Conservation (phyloP, 2,797 vertebrate genomes). For the Philypnodon macrostomus region DNA sequence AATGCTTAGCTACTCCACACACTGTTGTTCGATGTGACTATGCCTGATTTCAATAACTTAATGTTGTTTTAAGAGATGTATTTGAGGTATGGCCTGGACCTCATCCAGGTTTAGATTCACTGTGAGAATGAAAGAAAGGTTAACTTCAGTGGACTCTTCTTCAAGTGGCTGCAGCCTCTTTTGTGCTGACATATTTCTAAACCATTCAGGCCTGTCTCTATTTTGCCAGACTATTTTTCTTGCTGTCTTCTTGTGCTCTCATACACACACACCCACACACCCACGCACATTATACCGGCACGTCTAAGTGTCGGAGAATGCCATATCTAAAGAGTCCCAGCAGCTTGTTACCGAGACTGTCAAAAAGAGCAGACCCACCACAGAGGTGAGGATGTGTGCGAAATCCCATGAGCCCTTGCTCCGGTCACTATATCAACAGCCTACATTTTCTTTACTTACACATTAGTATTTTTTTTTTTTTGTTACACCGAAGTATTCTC, state of each 20-base stretch:
- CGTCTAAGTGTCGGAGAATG: constrained; percentile 60
- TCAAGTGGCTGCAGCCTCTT: constrained; percentile 52
- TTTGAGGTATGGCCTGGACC: constrained; percentile 48
- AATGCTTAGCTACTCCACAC: constrained; percentile 23
- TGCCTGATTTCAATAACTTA: constrained; percentile 48
- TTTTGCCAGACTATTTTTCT: constrained; percentile 47
- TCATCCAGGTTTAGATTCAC: constrained; percentile 64
- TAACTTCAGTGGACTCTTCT: constrained; percentile 24
- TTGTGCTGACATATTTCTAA: constrained; percentile 64
- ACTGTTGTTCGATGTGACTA: constrained; percentile 7
- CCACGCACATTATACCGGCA: constrained; percentile 48
- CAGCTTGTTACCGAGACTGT: constrained; percentile 69
- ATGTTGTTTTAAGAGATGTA: constrained; percentile 50
- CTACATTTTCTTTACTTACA: background rate
- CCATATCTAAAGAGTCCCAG: constrained; percentile 65
- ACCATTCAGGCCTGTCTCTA: constrained; percentile 43
- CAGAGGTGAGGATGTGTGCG: constrained; percentile 68
- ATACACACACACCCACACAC: constrained; percentile 43
- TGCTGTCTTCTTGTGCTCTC: constrained; percentile 36
- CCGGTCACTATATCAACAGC: constrained; percentile 53
- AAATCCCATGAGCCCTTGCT: constrained; percentile 56
- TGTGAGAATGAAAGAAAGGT: constrained; percentile 47
- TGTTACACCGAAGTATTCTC: no score
- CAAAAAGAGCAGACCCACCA: constrained; percentile 66
- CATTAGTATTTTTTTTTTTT: no score